phyloP scores from a whole-genome alignment of 2,888 invertebrate genomes.

The Taphrorychus bicolor region DNA sequence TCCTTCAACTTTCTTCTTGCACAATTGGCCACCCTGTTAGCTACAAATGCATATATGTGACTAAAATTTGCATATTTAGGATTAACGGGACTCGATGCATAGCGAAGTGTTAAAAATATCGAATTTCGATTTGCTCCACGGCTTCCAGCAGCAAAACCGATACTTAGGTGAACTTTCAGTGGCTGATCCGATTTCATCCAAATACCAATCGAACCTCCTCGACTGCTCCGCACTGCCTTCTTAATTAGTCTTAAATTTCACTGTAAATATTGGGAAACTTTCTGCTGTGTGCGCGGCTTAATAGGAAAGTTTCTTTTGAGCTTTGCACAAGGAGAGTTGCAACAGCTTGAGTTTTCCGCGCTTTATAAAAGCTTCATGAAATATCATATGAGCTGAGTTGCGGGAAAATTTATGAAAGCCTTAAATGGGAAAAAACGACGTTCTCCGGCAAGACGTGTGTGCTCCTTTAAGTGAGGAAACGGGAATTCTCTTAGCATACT shows the following conservation, averaged over 20 bases:
- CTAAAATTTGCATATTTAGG: not conserved
- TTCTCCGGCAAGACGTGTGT: slow-evolving; percentile 1
- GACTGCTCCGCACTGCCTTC: not conserved
- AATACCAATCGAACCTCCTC: slow-evolving; percentile 1
- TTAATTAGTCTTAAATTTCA: slow-evolving; percentile 8
- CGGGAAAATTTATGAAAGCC: not conserved
- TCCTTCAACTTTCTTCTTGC: not conserved
- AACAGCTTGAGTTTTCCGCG: not conserved
- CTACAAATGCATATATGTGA: not conserved
- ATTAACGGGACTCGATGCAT: not conserved
- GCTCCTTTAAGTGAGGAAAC: slow-evolving; percentile 11
- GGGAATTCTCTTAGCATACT: slow-evolving; percentile 14
- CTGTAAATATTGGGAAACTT: slow-evolving; percentile 9
- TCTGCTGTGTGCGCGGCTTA: not conserved
- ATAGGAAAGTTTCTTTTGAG: not conserved
- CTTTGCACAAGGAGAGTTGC: not conserved
- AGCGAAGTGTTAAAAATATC: not conserved
- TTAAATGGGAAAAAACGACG: slow-evolving; percentile 5
- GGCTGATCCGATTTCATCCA: too few relatives aligned
- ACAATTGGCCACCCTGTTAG: not conserved
- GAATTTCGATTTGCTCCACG: not conserved
- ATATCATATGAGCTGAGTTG: not conserved
- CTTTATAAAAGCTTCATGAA: not conserved
- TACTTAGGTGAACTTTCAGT: not conserved
- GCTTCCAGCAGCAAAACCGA: not conserved